Evolutionary conservation across 2,797 vertebrate genomes (phyloP).

Genomic region (Sardinella longiceps): DNA sequence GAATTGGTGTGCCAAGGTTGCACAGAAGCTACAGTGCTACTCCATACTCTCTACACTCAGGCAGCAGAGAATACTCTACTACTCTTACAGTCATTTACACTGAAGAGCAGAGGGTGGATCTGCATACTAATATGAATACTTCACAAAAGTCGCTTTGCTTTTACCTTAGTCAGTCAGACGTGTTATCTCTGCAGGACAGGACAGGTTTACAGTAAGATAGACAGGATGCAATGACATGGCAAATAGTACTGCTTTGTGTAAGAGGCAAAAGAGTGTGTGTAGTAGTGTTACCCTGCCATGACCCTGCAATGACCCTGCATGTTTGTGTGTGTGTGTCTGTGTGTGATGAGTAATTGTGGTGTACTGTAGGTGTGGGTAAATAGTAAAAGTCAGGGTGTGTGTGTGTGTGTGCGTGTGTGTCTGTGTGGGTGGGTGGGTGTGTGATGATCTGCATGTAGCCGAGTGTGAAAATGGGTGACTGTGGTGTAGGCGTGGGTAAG

Average conservation of each 20-base stretch:
- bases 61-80: background rate
- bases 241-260: background rate
- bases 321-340: background rate
- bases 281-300: too few relatives aligned
- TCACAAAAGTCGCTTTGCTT: background rate
- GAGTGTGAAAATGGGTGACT: too few relatives aligned
- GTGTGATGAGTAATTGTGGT: background rate
- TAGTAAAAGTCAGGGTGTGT: background rate
- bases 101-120: background rate
- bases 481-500: background rate
- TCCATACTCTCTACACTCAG: background rate
- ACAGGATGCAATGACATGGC: background rate
- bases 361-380: background rate
- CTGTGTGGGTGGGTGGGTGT: too few relatives aligned
- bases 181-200: background rate
- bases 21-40: background rate
- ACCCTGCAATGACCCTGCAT: too few relatives aligned
- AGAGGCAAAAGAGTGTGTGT: background rate
- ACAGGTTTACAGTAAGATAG: background rate
- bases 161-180: background rate
- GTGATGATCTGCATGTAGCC: too few relatives aligned
- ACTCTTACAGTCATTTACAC: background rate
- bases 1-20: background rate
- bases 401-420: background rate
- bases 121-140: background rate